Percentiles rank a stretch among this genome's conserved stretches.
Conservation (phyloP, 2,797 vertebrate species). For the Syncerus caffer region DNA sequence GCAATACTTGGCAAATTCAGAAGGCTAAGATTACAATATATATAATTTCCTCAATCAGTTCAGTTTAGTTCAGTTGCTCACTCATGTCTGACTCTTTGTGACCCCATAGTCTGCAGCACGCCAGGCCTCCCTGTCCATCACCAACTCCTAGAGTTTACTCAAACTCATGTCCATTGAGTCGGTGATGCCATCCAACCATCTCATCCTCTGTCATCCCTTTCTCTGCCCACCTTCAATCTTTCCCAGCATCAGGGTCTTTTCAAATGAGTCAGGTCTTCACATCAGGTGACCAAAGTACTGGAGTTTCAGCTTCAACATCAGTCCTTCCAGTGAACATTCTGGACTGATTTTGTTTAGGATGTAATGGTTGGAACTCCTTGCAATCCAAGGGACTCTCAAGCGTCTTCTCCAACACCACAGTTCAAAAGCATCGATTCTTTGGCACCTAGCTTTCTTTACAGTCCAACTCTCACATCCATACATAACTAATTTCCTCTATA, state of each 20-base stretch:
- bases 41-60: not conserved
- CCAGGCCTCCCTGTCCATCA: not conserved
- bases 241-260: not conserved
- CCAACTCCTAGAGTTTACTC: not conserved
- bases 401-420: not conserved
- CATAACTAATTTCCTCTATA: not conserved
- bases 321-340: not conserved
- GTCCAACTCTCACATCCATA: not conserved
- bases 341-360: not conserved
- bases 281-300: not conserved
- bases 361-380: not conserved
- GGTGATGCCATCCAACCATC: not conserved
- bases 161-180: not conserved
- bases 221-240: not conserved
- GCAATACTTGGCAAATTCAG: not conserved
- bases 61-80: not conserved
- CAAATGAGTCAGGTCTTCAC: not conserved
- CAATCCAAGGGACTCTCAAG: not conserved
- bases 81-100: not conserved
- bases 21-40: not conserved
- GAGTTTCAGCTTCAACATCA: not conserved
- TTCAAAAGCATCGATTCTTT: not conserved
- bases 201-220: not conserved
- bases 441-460: not conserved
- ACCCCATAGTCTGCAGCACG: fast-evolving